These are phyloP conservation scores for Cryptoprocta ferox DNA, from an alignment of 2,797 vertebrate genomes.

Conservation along the genomic window DNA sequence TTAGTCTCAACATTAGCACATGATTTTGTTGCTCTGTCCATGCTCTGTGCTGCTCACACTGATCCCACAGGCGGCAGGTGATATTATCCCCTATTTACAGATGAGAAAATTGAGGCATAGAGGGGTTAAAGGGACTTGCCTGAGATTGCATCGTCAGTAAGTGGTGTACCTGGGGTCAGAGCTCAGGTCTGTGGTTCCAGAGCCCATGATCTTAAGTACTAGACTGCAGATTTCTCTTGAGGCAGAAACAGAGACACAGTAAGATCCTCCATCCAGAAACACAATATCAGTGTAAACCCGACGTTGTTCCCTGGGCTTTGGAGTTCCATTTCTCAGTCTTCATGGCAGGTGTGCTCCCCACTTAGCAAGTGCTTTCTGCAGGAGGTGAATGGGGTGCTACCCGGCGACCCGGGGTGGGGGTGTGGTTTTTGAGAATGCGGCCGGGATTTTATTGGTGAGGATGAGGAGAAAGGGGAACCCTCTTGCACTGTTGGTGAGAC, in stretches of 20 bases:
- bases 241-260: neutral
- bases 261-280: neutral
- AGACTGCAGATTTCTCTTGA: neutral
- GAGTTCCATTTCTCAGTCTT: neutral
- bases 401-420: no score
- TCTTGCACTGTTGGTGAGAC: no score
- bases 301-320: neutral
- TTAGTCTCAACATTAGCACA: no score
- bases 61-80: neutral
- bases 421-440: neutral
- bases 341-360: accelerated
- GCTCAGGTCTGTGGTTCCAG: neutral
- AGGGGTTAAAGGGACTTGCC: neutral
- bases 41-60: neutral
- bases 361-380: accelerated
- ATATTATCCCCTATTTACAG: neutral
- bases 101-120: neutral
- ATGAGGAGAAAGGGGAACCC: no score
- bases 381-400: accelerated
- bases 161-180: neutral
- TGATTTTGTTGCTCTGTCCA: neutral
- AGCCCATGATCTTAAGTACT: neutral
- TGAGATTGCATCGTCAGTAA: neutral
- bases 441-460: neutral
- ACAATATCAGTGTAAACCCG: accelerated